Percentiles rank a stretch among this genome's conserved stretches.
These are phyloP conservation scores for Antigone vipio DNA, from an alignment of 2,113 vertebrate genomes.

Conservation along the genomic window DNA sequence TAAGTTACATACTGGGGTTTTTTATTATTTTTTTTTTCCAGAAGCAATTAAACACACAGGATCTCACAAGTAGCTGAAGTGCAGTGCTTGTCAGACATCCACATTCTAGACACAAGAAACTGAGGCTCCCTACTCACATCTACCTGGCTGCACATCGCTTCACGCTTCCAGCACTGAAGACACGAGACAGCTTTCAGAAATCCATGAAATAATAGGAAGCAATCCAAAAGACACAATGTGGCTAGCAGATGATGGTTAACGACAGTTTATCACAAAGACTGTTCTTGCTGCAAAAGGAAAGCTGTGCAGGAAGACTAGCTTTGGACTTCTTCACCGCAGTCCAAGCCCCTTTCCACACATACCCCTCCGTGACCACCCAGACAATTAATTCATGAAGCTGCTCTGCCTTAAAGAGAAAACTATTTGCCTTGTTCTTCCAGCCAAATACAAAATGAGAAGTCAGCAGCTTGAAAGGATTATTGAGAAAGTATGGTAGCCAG, in stretches of 20 bases:
- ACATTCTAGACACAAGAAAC: not conserved
- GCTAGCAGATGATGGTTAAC: not conserved
- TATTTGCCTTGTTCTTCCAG: not conserved
- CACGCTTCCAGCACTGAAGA: not conserved
- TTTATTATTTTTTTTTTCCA: not conserved
- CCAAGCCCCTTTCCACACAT: not conserved
- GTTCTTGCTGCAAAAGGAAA: not conserved
- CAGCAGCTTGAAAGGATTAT: slow-evolving; percentile 40
- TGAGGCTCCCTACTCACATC: not conserved
- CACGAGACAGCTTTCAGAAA: not conserved
- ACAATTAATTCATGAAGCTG: not conserved
- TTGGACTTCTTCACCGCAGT: not conserved
- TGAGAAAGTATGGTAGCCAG: not conserved
- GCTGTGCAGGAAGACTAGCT: not conserved
- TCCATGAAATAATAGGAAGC: not conserved
- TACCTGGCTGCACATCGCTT: not conserved
- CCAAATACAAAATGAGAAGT: slow-evolving; percentile 22
- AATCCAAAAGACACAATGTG: not conserved
- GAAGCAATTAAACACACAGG: not conserved
- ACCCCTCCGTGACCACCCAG: not conserved
- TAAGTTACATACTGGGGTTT: not conserved
- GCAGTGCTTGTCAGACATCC: not conserved
- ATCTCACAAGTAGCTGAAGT: fast-evolving
- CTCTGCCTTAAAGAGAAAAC: not conserved
- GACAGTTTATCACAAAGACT: not conserved